A percentile compares a stretch with the other conserved stretches of the same genome.
Evolutionary conservation across 2,888 invertebrate species (phyloP).

Genomic region (Amblyteles armatorius): DNA sequence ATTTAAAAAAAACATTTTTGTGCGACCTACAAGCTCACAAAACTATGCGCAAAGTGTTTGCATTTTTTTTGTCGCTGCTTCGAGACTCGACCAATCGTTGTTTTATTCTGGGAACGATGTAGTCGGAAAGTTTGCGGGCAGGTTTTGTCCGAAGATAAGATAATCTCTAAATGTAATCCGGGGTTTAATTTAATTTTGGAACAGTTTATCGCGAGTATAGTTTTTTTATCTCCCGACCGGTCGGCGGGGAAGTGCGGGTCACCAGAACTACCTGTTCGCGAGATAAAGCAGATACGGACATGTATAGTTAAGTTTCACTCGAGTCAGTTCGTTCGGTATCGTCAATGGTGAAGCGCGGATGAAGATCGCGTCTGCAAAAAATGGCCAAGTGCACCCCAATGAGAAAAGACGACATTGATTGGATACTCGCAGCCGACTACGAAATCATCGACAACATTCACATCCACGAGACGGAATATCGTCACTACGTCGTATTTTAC

Average conservation of each 20-base stretch:
- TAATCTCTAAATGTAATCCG: neutral
- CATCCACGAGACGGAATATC: constrained; percentile 81
- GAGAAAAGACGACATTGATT: constrained; percentile 63
- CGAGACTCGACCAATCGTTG: neutral
- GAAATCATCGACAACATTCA: constrained; percentile 78
- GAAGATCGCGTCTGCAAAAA: neutral
- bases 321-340: constrained; percentile 42
- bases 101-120: neutral
- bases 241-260: neutral
- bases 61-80: neutral
- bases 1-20: neutral
- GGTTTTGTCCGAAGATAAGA: neutral
- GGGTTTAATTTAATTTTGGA: neutral
- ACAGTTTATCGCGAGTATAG: neutral
- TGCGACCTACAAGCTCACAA: no score
- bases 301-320: neutral
- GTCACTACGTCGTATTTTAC: constrained; percentile 83
- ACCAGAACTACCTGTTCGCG: neutral
- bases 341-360: constrained; percentile 42
- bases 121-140: neutral
- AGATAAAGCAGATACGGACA: neutral
- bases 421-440: constrained; percentile 76
- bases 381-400: constrained; percentile 23
- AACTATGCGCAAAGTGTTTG: no score
- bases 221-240: neutral